Evolutionary conservation across 2,797 vertebrate genomes (phyloP), one percentile per base, ranked within the genome.

Genomic region (Falco berigora): DNA sequence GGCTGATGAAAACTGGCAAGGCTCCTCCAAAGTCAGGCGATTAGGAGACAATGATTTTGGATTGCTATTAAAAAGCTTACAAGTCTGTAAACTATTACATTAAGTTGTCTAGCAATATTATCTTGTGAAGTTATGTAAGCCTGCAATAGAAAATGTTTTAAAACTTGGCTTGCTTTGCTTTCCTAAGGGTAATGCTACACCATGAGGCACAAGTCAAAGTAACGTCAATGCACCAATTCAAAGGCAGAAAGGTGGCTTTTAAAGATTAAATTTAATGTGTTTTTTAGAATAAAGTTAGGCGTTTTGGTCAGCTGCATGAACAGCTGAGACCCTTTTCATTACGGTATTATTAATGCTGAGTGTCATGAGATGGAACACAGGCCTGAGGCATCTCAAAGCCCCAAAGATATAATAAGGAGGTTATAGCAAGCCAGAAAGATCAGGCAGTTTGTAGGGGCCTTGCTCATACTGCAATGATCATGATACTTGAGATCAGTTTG

Each of bases 31-130:
- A 91, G 38, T 75, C 78, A 61, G 62, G 84, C 14, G 50, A 72
- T 76, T 85, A 78, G 46, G 64, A 96, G 72, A 91, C 95, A 93
- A 69, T 92, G 32, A 82, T 74, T 95, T 73, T 86, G 75, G 22
- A 59, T 59, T 92, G 47, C 61, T 80, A n/a, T 59, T 91, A 46
- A 83, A 86, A 92, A 95, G 46, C 46, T 76, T 93, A 46, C 12
- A 44, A 84, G 55, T 68, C 72, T 83, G 72, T 90, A 86, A 96
- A 80, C 27, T 56, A 62, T 52, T 77, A 64, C 42, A 47, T 52
- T 32, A 68, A 85, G 32, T 86, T 87, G 85, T 92, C 85, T 94
- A 83, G 92, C 90, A 78, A 47, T 59, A 44, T 92, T 91, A 25
- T 84, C 82, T 78, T 75, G 18, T 68, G 30, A 59, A 55, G 6